A percentile compares a stretch with the other conserved stretches of the same genome.
These are phyloP conservation scores for Panulirus ornatus DNA, from an alignment of 1,140 invertebrate species.

Conservation along the genomic window DNA sequence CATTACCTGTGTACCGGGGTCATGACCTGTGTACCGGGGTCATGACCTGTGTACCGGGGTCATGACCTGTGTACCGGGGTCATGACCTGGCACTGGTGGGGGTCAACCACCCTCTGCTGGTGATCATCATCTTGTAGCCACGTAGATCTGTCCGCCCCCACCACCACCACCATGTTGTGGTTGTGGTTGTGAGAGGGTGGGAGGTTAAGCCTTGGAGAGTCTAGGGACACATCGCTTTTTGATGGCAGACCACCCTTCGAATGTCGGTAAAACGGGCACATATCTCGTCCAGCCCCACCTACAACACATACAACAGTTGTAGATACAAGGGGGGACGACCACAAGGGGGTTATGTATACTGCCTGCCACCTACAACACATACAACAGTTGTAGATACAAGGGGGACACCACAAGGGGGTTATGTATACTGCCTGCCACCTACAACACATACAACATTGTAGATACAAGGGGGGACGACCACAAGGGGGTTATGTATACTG, in stretches of 20 bases:
- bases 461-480: too few species aligned
- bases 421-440: not conserved
- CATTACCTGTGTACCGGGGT: not conserved
- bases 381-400: not conserved
- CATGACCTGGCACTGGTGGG: not conserved
- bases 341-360: not conserved
- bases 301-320: not conserved
- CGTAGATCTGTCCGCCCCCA: too few species aligned
- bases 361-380: not conserved
- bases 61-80: not conserved
- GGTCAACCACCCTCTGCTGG: not conserved
- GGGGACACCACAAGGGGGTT: not conserved
- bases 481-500: too few species aligned
- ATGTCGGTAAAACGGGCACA: slow-evolving; percentile 5
- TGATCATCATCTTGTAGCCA: too few species aligned
- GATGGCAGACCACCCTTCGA: not conserved
- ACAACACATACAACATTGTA: not conserved
- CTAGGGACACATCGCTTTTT: not conserved
- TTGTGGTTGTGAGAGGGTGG: too few species aligned
- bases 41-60: not conserved
- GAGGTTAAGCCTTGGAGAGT: not conserved
- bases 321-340: not conserved
- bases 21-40: not conserved
- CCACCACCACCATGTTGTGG: too few species aligned
- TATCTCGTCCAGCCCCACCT: slow-evolving; percentile 9